Evolutionary conservation across 1,140 invertebrate genomes (phyloP).

Genomic region (Trachymyrmex cornetzi): DNA sequence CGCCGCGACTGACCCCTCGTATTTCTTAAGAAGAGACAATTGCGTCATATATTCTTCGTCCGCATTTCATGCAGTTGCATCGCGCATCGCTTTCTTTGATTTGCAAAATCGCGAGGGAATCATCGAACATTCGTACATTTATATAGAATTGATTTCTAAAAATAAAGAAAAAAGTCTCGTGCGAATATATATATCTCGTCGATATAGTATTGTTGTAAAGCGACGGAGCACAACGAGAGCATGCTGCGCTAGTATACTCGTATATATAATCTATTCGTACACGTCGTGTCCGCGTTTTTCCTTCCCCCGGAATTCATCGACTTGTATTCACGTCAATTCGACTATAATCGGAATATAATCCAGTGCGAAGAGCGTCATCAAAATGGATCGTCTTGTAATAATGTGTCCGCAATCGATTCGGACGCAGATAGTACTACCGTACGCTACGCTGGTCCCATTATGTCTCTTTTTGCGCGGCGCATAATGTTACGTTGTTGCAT

Average conservation of each 20-base stretch:
- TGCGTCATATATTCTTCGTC: not conserved
- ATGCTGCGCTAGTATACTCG: not conserved
- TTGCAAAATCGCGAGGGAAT: not conserved
- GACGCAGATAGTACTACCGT: not conserved
- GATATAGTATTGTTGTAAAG: not conserved
- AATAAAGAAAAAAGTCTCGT: not conserved
- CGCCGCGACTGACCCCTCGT: slow-evolving; percentile 1
- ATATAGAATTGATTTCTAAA: not conserved
- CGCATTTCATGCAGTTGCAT: no score
- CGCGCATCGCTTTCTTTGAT: not conserved
- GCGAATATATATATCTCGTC: not conserved
- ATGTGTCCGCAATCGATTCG: slow-evolving; percentile 40
- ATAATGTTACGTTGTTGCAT: slow-evolving; percentile 47
- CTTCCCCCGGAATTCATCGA: not conserved
- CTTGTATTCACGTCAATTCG: not conserved
- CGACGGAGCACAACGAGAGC: not conserved
- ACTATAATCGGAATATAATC: not conserved
- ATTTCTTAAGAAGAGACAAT: slow-evolving; percentile 54
- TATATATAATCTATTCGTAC: no score
- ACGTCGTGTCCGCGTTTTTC: no score
- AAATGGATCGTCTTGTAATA: slow-evolving; percentile 20
- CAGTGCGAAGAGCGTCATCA: not conserved
- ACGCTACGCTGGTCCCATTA: slow-evolving; percentile 1
- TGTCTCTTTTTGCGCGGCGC: slow-evolving; percentile 46
- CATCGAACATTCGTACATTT: not conserved